Evolutionary conservation across 2,113 vertebrate genomes (phyloP), one percentile per base, ranked within the genome.

Genomic region (Pelodiscus sinensis): DNA sequence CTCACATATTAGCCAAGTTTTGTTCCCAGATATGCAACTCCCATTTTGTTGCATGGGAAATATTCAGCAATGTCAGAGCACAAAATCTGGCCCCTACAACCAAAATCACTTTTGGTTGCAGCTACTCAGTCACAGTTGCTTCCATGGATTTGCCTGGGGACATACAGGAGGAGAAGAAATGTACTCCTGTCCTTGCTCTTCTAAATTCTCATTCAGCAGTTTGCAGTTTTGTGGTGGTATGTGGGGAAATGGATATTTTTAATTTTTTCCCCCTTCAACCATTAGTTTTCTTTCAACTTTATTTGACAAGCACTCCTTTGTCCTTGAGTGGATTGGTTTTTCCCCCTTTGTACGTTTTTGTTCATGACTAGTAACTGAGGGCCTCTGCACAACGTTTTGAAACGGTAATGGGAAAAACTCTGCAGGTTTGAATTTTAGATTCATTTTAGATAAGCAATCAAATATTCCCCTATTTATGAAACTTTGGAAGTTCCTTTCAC

Each of bases 1-100:
- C 68, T 71, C 31, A 68, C 56, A 35, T 0, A 0, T 6, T 15
- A 18, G n/a, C 29, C 24, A 44, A 90, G 50, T 7, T 3, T 22
- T 75, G 9, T 31, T 90, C 50, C 27, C 31, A 75, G 62, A 68
- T 68, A 68, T n/a, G 14, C 29, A 68, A 31, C 31, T 31, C 62
- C 62, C 62, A 68, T 68, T 68, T 54, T 62, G 60, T 62, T 31
- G 14, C 60, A 62, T 62, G 14, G 14, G 14, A 62, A 31, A 62
- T 7, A 27, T 38, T 19, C 82, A 57, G 29, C 80, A 35, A 19
- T 35, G 22, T 35, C 21, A 5, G 68, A 73, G 18, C n/a, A 11
- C 68, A 38, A 31, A 62, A 38, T 73, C 9, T 38, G 68, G 35
- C n/a, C 18, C 35, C 9, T 38, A 22, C 60, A 73, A 73, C 68